Evolutionary conservation across 2,888 invertebrate genomes (phyloP).

Genomic region (Lithophane semibrunnea): DNA sequence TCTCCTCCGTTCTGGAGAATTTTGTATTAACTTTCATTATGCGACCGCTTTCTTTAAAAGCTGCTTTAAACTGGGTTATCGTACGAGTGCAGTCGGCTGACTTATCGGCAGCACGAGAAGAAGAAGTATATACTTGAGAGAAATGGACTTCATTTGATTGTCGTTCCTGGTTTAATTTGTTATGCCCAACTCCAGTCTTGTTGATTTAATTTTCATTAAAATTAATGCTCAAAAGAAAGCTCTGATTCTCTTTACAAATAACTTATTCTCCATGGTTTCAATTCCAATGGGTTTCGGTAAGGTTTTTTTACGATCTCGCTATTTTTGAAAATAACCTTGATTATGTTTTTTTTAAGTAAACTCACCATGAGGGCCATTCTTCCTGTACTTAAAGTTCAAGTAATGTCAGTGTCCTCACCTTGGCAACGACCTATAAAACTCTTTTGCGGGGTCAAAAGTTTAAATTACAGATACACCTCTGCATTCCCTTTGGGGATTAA

Average conservation of each 20-base stretch:
- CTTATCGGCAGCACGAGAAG: too few relatives aligned
- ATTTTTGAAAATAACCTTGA: not conserved
- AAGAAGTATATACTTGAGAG: not conserved
- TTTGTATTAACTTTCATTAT: too few relatives aligned
- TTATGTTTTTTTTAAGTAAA: constrained; percentile 3
- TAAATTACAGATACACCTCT: not conserved
- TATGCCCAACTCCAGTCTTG: too few relatives aligned
- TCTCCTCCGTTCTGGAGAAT: too few relatives aligned
- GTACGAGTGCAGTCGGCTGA: too few relatives aligned
- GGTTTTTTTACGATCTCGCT: not conserved
- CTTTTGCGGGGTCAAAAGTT: constrained; percentile 5
- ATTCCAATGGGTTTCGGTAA: not conserved
- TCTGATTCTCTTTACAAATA: not conserved
- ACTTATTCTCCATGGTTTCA: not conserved
- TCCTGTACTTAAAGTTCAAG: constrained; percentile 30
- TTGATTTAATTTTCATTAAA: not conserved
- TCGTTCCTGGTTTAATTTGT: not conserved
- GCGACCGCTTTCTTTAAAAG: too few relatives aligned
- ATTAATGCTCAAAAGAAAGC: not conserved
- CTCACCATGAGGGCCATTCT: not conserved
- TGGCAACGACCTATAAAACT: constrained; percentile 6
- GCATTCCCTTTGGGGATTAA: too few relatives aligned
- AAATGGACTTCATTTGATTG: not conserved
- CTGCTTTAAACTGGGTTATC: too few relatives aligned
- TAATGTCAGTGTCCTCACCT: constrained; percentile 24